Evolutionary conservation across 2,888 invertebrate genomes (phyloP).

Genomic region (Caenorhabditis zanzibari): DNA sequence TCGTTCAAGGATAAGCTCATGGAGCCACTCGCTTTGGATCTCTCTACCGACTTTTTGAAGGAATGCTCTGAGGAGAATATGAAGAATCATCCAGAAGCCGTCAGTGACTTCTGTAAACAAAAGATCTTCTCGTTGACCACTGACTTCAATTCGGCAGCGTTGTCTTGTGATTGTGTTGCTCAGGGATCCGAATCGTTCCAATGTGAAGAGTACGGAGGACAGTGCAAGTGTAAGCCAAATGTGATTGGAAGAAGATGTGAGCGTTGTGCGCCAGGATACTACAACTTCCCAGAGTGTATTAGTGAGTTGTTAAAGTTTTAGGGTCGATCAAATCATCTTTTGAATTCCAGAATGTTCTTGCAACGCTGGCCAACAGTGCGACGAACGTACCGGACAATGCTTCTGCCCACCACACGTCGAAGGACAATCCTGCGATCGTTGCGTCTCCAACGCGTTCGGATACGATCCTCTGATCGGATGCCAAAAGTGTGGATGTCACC

Average conservation of each 20-base stretch:
- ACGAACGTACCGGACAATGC: conserved; percentile 92
- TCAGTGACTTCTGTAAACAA: conserved; percentile 89
- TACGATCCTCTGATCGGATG: conserved; percentile 96
- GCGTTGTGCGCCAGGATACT: conserved; percentile 92
- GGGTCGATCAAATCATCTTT: neutral
- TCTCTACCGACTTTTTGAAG: conserved; percentile 90
- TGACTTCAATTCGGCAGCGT: conserved; percentile 95
- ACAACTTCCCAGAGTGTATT: conserved; percentile 94
- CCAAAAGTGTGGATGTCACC: conserved; percentile 93
- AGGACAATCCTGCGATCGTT: conserved; percentile 93
- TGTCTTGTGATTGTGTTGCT: conserved; percentile 92
- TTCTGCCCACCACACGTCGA: conserved; percentile 94
- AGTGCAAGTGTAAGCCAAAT: conserved; percentile 94
- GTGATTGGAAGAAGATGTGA: conserved; percentile 93
- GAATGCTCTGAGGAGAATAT: conserved; percentile 92
- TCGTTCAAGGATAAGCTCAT: conserved; percentile 77
- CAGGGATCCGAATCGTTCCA: conserved; percentile 90
- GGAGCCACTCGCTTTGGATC: conserved; percentile 78
- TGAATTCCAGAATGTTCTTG: conserved; percentile 86
- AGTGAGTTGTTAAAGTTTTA: conserved; percentile 70
- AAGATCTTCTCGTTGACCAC: conserved; percentile 95
- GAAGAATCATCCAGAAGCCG: conserved; percentile 86
- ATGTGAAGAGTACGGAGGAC: conserved; percentile 95
- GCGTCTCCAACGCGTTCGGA: conserved; percentile 92
- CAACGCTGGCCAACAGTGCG: conserved; percentile 92